phyloP scores from a whole-genome alignment of 2,888 invertebrate species.

The Sarcophaga carnaria region DNA sequence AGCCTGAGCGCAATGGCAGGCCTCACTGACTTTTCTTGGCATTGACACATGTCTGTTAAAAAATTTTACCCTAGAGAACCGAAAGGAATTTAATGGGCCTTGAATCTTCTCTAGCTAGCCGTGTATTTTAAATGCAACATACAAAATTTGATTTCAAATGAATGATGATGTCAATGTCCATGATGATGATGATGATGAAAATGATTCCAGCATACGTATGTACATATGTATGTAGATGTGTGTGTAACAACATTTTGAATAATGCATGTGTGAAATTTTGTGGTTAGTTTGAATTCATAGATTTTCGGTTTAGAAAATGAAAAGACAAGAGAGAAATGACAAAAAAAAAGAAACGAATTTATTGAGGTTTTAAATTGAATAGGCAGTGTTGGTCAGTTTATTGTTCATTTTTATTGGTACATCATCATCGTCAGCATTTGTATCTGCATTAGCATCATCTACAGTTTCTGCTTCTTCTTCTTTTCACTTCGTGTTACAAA shows the following conservation, averaged over 20 bases:
- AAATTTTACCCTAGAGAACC: no score
- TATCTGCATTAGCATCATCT: conserved; percentile 8
- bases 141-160: background rate
- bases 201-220: background rate
- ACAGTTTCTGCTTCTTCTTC: background rate
- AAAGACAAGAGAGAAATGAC: background rate
- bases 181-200: conserved; percentile 33
- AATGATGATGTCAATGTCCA: conserved; percentile 34
- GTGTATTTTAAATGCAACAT: background rate
- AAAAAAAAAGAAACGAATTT: conserved; percentile 27
- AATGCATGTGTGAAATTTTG: conserved; percentile 63
- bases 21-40: no score
- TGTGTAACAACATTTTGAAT: conserved; percentile 19
- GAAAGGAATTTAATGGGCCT: background rate
- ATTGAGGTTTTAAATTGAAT: conserved; percentile 60
- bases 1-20: no score
- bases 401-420: background rate
- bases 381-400: conserved; percentile 28
- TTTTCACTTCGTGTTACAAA: conserved; percentile 23
- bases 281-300: conserved; percentile 58
- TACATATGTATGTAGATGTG: background rate
- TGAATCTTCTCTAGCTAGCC: background rate
- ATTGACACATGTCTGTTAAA: no score
- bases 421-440: conserved; percentile 15
- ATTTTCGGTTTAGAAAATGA: background rate